Conservation (phyloP, 2,797 vertebrate species). For the Esox lucius region DNA sequence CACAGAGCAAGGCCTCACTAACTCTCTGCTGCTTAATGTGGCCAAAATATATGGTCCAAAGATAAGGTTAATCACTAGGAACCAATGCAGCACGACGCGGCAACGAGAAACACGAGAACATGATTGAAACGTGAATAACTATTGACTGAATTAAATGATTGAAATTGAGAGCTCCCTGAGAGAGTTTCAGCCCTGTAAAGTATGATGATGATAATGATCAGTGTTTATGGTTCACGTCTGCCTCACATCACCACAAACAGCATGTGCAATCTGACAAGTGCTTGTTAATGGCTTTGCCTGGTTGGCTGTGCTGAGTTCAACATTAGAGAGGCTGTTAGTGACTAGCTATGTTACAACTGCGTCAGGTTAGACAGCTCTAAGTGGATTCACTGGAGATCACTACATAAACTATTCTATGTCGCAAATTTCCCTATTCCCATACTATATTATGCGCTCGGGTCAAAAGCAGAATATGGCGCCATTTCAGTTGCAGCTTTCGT, state of each 20-base stretch:
- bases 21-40: slow-evolving; percentile 61
- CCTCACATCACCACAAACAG: neutral
- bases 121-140: slow-evolving; percentile 75
- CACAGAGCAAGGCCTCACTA: slow-evolving; percentile 58
- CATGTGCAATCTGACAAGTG: neutral
- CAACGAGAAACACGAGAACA: slow-evolving; percentile 48
- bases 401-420: neutral
- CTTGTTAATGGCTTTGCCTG: neutral
- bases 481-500: neutral
- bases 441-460: neutral
- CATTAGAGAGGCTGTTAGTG: neutral
- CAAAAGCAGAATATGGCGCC: neutral
- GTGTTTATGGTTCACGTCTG: neutral
- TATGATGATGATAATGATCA: neutral
- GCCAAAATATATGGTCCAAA: slow-evolving; percentile 70
- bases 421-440: too few relatives aligned
- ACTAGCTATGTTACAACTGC: neutral
- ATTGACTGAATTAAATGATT: slow-evolving; percentile 59
- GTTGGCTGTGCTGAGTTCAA: neutral
- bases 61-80: slow-evolving; percentile 77
- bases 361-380: neutral
- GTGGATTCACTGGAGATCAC: neutral
- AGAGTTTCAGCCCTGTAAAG: slow-evolving; percentile 24
- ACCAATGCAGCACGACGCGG: slow-evolving; percentile 43
- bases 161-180: slow-evolving; percentile 53